Percentiles rank a stretch among this genome's conserved stretches.
Evolutionary conservation across 2,797 vertebrate genomes (phyloP).

Genomic region (Clangula hyemalis): DNA sequence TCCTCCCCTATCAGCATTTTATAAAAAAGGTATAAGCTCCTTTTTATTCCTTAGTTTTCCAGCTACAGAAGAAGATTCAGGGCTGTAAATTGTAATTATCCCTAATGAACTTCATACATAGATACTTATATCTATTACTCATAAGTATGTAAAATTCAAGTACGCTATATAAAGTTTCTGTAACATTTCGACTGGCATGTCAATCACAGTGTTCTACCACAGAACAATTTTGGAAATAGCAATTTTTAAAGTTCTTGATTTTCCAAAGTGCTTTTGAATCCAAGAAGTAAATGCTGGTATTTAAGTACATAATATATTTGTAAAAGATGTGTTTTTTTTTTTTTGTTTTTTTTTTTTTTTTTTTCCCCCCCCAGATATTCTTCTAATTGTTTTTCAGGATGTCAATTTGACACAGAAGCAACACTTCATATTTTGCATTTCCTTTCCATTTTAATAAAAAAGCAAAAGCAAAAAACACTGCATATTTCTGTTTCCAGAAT

Average conservation of each 20-base stretch:
- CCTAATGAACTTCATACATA: not conserved
- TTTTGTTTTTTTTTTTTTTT: not conserved
- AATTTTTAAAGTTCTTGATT: not conserved
- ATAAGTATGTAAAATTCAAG: not conserved
- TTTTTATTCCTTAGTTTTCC: not conserved
- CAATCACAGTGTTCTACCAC: not conserved
- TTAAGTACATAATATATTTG: not conserved
- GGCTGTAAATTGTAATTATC: not conserved
- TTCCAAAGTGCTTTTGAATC: not conserved
- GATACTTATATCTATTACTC: not conserved
- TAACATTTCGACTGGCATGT: not conserved
- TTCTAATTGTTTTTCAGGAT: not conserved
- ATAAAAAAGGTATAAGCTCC: not conserved
- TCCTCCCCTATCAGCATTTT: not conserved
- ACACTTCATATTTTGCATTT: not conserved
- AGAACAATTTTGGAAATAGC: not conserved
- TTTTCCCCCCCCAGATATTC: not conserved
- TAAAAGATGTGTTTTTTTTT: not conserved
- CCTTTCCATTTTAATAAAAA: not conserved
- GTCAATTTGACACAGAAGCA: not conserved
- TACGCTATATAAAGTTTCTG: not conserved
- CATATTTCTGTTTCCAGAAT: not conserved
- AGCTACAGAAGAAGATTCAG: not conserved
- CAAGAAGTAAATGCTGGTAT: not conserved
- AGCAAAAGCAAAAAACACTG: not conserved